Evolutionary conservation across 2,797 vertebrate genomes (phyloP), one percentile per base, ranked within the genome.

Genomic region (Esox masquinongy): DNA sequence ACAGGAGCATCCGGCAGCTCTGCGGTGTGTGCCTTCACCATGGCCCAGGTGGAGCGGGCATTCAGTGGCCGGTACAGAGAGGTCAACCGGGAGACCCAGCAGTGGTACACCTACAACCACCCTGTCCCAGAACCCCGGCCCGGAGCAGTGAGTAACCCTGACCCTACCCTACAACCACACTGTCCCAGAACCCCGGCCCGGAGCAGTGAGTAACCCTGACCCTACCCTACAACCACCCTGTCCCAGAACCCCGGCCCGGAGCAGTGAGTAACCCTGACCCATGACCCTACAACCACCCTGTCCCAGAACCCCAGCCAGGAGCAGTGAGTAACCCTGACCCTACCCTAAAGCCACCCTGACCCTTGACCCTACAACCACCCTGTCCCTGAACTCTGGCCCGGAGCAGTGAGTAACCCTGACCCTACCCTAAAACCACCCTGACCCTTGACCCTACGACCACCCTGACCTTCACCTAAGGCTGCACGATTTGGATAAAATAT

Each of bases 81-180:
- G 81, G 95, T 97, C 85, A 97, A 97, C 92, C 92, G 96, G 0
- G 97, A 98, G 86, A 97, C 95, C 0, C 96, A 97, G 91, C 97
- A 97, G 91, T 98, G 97, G 97, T 96, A 97, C 90, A 97, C 96
- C 0, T 96, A 95, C 89, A 96, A 95, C 11, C 84, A 96, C 75
- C 89, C 91, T 0, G 92, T 95, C 72, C 96, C 96, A 0, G 94
- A 94, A 7, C 97, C 97, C 1, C 93, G 97, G 53, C 97, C 97
- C 0, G 97, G 97, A 76, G 92, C 88, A 66, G 97, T 98, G 81
- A 89, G 94, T 85, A 36, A 53, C 49, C 59, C 66, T 26, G 51
- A 51, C 53, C 61, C 36, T 8, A 39, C 36, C 36, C 7, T 8
- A 39, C 89, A 96, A 95, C 11, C 84, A 96, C 75, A 88, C 91